These are phyloP conservation scores for Sarcophaga bullata DNA, from an alignment of 1,140 invertebrate species.

Conservation along the genomic window DNA sequence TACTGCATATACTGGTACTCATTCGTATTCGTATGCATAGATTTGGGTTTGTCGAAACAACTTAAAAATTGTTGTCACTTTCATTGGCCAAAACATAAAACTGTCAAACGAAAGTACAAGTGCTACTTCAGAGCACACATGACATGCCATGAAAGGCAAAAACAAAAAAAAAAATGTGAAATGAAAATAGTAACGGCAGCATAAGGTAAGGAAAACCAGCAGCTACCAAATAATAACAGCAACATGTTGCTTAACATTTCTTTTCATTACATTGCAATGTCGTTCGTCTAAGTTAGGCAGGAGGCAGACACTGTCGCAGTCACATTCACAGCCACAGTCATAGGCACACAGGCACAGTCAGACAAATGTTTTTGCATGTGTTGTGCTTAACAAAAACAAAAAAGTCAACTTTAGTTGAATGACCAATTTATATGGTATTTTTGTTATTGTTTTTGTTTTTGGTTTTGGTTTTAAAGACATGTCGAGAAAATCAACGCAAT, in stretches of 20 bases:
- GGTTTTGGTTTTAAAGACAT: neutral
- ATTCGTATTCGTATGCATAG: neutral
- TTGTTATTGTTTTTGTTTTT: neutral
- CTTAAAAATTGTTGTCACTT: conserved; percentile 1
- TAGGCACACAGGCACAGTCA: neutral
- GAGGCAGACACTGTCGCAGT: no score
- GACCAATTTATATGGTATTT: conserved; percentile 11
- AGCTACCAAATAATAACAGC: neutral
- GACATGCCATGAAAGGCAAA: conserved; percentile 17
- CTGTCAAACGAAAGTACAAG: conserved; percentile 35
- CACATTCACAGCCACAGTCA: no score
- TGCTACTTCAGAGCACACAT: conserved; percentile 22
- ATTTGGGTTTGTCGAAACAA: conserved; percentile 7
- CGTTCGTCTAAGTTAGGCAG: neutral
- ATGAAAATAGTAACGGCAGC: neutral
- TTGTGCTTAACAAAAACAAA: neutral
- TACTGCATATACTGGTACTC: no score
- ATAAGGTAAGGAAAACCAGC: neutral
- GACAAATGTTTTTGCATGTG: conserved; percentile 4
- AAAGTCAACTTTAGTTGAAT: conserved; percentile 22
- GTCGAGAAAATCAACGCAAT: conserved; percentile 23
- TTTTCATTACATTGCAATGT: neutral
- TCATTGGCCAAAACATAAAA: conserved; percentile 15
- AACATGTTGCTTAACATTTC: conserved; percentile 18
- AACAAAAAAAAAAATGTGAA: neutral